Percentiles rank a stretch among this genome's conserved stretches.
Evolutionary conservation across 2,797 vertebrate species (phyloP).

Genomic region (Rhincodon typus): DNA sequence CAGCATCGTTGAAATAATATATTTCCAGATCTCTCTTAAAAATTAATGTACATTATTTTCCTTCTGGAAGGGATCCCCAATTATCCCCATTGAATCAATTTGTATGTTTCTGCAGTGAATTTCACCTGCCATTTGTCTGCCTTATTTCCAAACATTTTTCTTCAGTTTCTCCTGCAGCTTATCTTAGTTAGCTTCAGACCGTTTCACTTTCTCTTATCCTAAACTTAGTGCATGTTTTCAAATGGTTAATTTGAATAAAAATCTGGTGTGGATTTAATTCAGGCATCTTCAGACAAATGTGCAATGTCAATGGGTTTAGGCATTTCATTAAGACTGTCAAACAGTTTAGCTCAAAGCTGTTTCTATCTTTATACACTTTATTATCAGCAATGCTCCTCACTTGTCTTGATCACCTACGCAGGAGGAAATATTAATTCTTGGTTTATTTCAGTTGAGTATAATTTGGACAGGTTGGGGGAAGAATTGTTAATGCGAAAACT

Average conservation of each 20-base stretch:
- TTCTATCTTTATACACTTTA: neutral
- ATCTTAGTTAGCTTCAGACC: neutral
- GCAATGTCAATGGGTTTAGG: no score
- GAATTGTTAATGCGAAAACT: neutral
- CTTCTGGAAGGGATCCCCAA: neutral
- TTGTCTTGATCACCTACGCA: neutral
- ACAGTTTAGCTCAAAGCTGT: neutral
- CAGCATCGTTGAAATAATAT: neutral
- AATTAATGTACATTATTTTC: neutral
- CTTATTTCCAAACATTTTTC: neutral
- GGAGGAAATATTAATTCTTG: neutral
- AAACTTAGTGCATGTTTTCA: neutral
- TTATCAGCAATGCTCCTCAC: neutral
- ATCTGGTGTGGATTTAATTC: neutral
- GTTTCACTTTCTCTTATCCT: neutral
- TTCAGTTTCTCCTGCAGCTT: neutral
- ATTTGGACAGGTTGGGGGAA: neutral
- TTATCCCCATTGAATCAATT: neutral
- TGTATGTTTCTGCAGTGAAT: neutral
- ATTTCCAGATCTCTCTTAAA: neutral
- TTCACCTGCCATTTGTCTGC: neutral
- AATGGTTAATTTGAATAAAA: neutral
- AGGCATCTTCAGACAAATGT: no score
- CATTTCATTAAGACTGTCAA: neutral
- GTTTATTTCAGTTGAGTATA: neutral